These are phyloP conservation scores for Hydractinia echinata DNA, from an alignment of 30 jellyfish, hydroid and myxozoan genomes.

Conservation along the genomic window DNA sequence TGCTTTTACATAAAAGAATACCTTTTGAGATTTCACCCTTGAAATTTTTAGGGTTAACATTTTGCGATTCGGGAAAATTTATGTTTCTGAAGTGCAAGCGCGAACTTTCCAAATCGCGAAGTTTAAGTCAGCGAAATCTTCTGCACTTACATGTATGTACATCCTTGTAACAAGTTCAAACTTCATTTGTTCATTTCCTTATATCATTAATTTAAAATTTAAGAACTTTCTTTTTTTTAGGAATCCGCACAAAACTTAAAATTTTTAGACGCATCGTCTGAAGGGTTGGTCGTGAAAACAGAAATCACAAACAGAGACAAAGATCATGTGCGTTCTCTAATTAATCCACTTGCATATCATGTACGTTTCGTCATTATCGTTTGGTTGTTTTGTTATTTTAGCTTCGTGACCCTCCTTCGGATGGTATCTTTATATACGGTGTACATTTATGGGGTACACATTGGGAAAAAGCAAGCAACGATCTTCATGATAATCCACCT, in stretches of 20 bases:
- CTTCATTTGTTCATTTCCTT: no score
- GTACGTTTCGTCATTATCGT: no score
- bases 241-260: conserved; percentile 52
- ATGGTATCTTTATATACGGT: conserved; percentile 73
- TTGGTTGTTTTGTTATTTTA: not conserved
- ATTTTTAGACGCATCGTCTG: conserved; percentile 26
- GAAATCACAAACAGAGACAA: conserved; percentile 83
- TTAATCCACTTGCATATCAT: not conserved
- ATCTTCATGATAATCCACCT: conserved; percentile 66
- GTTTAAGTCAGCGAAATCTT: no score
- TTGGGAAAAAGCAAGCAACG: conserved; percentile 79
- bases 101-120: no score
- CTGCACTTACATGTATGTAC: no score
- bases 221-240: conserved; percentile 12
- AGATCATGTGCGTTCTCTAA: conserved; percentile 46
- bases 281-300: conserved; percentile 53
- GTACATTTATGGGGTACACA: conserved; percentile 63
- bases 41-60: no score
- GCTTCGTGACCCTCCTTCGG: conserved; percentile 88
- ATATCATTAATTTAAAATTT: not conserved
- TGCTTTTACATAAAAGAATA: no score
- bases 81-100: no score
- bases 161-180: no score
- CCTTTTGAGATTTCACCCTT: no score
- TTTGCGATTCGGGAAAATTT: no score